phyloP scores from a whole-genome alignment of 1,140 invertebrate genomes.

The Drosophila erecta region DNA sequence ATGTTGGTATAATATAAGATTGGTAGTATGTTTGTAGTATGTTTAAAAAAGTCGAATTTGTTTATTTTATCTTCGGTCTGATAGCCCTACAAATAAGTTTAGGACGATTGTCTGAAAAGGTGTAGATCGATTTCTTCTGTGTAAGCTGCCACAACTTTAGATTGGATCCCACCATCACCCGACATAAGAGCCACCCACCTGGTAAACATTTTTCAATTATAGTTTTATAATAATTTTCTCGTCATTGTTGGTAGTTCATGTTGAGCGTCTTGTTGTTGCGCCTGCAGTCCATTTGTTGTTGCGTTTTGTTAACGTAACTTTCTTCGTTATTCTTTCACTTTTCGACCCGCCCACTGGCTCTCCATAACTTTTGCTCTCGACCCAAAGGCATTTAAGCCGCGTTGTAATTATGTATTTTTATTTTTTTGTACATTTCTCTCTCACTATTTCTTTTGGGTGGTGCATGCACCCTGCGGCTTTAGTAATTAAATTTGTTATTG shows the following conservation, averaged over 20 bases:
- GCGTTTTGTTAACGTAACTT: constrained; percentile 70
- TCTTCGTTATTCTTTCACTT: constrained; percentile 75
- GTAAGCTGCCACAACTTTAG: constrained; percentile 21
- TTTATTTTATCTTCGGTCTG: no score
- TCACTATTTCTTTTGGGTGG: constrained; percentile 32
- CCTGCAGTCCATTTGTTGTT: constrained; percentile 27
- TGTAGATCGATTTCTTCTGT: constrained; percentile 4
- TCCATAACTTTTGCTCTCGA: constrained; percentile 68
- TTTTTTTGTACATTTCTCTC: constrained; percentile 43
- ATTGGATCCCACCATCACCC: constrained; percentile 39
- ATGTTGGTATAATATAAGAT: no score
- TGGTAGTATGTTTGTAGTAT: no score
- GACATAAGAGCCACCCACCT: constrained; percentile 42
- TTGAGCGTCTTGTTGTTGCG: constrained; percentile 33
- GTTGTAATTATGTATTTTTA: constrained; percentile 68
- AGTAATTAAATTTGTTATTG: constrained; percentile 72
- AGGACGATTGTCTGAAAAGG: no score
- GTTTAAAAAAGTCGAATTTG: no score
- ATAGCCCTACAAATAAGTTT: not conserved
- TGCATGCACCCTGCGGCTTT: constrained; percentile 26
- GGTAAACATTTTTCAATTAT: constrained; percentile 70
- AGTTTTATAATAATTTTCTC: constrained; percentile 78
- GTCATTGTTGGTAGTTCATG: constrained; percentile 67
- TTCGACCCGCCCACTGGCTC: constrained; percentile 46
- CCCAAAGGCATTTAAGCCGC: constrained; percentile 68